phyloP scores from a whole-genome alignment of 2,888 invertebrate species.

The Drosophila lacicola region DNA sequence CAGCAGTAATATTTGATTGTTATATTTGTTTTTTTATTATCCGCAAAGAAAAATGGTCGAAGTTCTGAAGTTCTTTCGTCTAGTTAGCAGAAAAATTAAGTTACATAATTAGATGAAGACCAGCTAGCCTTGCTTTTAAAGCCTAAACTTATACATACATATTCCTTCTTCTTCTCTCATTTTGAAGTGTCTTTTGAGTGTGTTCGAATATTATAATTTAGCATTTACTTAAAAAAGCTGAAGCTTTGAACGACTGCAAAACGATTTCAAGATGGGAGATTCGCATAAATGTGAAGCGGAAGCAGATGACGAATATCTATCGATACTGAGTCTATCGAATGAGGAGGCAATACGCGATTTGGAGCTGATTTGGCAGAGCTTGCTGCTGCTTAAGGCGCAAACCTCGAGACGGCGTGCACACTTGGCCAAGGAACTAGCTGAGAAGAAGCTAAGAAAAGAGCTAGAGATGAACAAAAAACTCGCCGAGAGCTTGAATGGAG shows the following conservation, averaged over 20 bases:
- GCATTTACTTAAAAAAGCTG: too few species aligned
- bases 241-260: too few species aligned
- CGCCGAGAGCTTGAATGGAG: background rate
- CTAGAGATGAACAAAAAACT: background rate
- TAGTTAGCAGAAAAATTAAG: too few species aligned
- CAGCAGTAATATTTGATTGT: too few species aligned
- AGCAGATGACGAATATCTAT: background rate
- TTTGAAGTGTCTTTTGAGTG: background rate
- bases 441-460: background rate
- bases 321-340: slow-evolving; percentile 7
- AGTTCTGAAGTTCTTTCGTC: too few species aligned
- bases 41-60: too few species aligned
- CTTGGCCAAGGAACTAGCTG: background rate
- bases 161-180: background rate
- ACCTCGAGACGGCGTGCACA: background rate
- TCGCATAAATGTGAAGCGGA: background rate
- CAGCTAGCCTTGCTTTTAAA: background rate
- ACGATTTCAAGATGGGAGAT: background rate
- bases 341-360: slow-evolving; percentile 14
- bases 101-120: background rate
- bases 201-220: too few species aligned
- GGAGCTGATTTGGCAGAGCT: background rate
- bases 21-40: too few species aligned
- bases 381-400: slow-evolving; percentile 6
- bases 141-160: background rate